Base-by-base conservation (phyloP, 2,797 vertebrate species). In the Sebastes itinus region DNA sequence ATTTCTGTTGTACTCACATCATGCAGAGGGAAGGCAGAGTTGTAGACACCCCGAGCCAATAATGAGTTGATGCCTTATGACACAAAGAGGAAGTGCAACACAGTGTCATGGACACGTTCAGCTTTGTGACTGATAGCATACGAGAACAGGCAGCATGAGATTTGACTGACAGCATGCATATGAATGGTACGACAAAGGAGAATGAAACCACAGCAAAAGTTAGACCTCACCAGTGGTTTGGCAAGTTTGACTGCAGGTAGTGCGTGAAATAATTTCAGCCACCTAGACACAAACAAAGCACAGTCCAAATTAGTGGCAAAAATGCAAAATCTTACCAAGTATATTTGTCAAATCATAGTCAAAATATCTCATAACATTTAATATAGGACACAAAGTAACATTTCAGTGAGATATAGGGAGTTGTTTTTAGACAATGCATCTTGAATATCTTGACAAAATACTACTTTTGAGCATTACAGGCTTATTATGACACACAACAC, bases 21-120 rank as follows among this genome's bases (percentile, higher is more conserved):
- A 61, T 99, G 99, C 80, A 99, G 95, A 52, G 99, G 96, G 81
- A 97, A 99, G 78, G 98, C 98, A 72, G 98, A 96, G 72, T 97
- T 96, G 28, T 99, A 99, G 84, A 99, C 94, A 42, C 97, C 97
- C 74, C 95, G 98, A 87, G 97, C 98, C 91, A 99, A 94, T 94
- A 99, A 93, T 4, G 97, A 97, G 78, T 94, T 93, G 94, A 99
- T 98, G 92, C 98, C 98, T 99, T 80, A 18, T 68, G 68, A 88
- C 49, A 83, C 33, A 85, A 60, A 87, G 49, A 81, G 4, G 23
- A 61, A 73, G 67, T 3, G 46, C 2, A 55, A 69, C 55, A 75
- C 25, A 72, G 11, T 16, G 28, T 68, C 35, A 82, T 11, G 6
- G 30, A 64, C 27, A 59, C 7, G 13, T 23, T 62, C 23, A 63